Conservation (phyloP, 2,797 vertebrate species). For the Xenopus petersii region DNA sequence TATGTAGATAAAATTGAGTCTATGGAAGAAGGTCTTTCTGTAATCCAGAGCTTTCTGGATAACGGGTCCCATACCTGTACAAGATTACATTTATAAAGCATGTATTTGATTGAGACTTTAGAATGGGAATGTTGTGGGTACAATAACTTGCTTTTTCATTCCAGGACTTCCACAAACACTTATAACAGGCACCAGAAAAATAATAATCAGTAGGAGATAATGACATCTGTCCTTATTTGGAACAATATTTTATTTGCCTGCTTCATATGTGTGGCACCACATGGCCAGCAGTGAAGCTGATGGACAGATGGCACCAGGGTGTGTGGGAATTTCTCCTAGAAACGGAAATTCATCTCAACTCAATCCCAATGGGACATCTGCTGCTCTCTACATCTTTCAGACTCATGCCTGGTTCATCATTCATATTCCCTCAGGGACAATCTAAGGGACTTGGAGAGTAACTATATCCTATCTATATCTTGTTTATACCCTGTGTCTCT, state of each 20-base stretch:
- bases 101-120: no score
- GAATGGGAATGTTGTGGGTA: no score
- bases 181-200: constrained; percentile 8
- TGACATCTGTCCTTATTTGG: constrained; percentile 42
- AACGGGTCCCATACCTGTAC: no score
- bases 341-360: constrained; percentile 40
- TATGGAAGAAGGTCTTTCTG: no score
- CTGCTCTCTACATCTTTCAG: constrained; percentile 12
- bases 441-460: background rate
- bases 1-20: no score
- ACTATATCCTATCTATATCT: background rate
- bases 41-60: no score
- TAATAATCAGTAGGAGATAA: constrained; percentile 18
- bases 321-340: constrained; percentile 44
- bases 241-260: constrained; percentile 28
- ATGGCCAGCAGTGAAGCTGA: constrained; percentile 32
- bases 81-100: no score
- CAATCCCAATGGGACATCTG: constrained; percentile 43
- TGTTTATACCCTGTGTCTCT: no score
- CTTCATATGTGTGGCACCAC: constrained; percentile 25
- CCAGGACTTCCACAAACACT: no score
- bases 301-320: constrained; percentile 44
- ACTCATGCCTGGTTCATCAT: constrained; percentile 19
- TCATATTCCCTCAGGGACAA: background rate
- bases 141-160: no score